Evolutionary conservation across 2,113 vertebrate genomes (phyloP).

Genomic region (Larimichthys crocea): DNA sequence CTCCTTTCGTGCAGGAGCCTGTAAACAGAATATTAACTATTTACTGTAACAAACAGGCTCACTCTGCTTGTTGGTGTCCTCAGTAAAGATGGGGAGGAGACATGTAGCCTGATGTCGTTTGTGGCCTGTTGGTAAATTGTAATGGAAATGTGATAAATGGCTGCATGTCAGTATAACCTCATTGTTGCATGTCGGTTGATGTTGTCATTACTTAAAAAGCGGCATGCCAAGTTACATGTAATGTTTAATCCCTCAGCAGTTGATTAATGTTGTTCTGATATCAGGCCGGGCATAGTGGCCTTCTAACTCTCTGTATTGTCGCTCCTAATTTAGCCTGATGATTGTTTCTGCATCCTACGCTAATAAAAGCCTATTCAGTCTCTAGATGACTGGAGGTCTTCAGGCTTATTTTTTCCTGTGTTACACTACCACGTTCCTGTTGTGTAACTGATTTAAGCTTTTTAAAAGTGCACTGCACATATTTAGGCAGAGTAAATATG

Average conservation of each 20-base stretch:
- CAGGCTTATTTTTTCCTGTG: slow-evolving; percentile 22
- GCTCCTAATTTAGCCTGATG: slow-evolving; percentile 42
- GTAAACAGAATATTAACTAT: slow-evolving; percentile 6
- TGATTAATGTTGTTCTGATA: slow-evolving; percentile 59
- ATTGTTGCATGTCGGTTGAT: slow-evolving; percentile 52
- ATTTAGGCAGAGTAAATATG: slow-evolving; percentile 43
- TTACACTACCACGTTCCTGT: slow-evolving; percentile 12
- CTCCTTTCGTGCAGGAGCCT: neutral
- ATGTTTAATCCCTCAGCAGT: slow-evolving; percentile 51
- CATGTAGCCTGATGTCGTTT: slow-evolving; percentile 28
- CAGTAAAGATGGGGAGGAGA: slow-evolving; percentile 10
- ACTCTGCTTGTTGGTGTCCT: slow-evolving; percentile 8
- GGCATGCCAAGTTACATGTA: slow-evolving; percentile 32
- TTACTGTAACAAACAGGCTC: slow-evolving; percentile 10
- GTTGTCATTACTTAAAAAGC: slow-evolving; percentile 57
- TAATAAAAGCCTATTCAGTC: slow-evolving; percentile 41
- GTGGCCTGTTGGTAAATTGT: slow-evolving; percentile 46
- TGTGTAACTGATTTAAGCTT: slow-evolving; percentile 28
- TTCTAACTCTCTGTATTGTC: slow-evolving; percentile 14
- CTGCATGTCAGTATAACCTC: slow-evolving; percentile 46
- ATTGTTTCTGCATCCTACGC: slow-evolving; percentile 38
- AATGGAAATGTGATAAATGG: slow-evolving; percentile 65
- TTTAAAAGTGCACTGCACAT: slow-evolving; percentile 31
- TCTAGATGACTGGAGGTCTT: slow-evolving; percentile 31
- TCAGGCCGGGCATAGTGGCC: slow-evolving; percentile 13